Base-by-base conservation (phyloP, 2,888 invertebrate genomes). In the Eugnorisma glareosa region DNA sequence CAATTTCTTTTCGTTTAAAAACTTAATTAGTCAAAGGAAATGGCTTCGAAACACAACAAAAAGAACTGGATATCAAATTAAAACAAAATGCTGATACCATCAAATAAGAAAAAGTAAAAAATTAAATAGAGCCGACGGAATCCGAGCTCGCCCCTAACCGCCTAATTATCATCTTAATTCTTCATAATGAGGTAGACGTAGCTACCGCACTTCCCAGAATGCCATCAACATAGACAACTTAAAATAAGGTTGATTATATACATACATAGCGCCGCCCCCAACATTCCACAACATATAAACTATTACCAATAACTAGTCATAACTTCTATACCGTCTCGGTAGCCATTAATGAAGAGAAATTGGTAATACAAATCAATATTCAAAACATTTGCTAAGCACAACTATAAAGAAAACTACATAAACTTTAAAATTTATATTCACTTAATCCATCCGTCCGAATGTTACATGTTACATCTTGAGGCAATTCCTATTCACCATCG, bases 111-210 rank as follows among this genome's bases (percentile, higher is more conserved):
- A 79, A 81, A 75, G 72, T 77, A 67, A 81, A 80, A 79, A 86
- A 79, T 64, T 37, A 45, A 81, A 81, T 79, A 73, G 80, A 75
- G 57, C 66, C 82, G 59, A 86, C 86, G 91, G 90, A 90, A 92
- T 92, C 91, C 89, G 83, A 85, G 86, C 88, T 81, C 75, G 90
- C 88, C 88, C 90, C 86, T 87, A 89, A 88, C 90, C 82, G 89
- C 86, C 90, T 93, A 92, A 94, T 95, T 94, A 94, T 92, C 92
- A 94, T 93, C 88, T 93, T 93, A 94, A 94, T 94, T 93, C 88
- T 84, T 91, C 85, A 88, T 93, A 93, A 93, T 92, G 90, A 93
- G 90, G 90, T 82, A 85, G 85, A 89, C 77, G 79, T 78, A 70
- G 94, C 94, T 94, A 94, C 94, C 89, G 93, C 87, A 83, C 89